Conservation (phyloP, 1,140 invertebrate species). For the Bombus terrestris region DNA sequence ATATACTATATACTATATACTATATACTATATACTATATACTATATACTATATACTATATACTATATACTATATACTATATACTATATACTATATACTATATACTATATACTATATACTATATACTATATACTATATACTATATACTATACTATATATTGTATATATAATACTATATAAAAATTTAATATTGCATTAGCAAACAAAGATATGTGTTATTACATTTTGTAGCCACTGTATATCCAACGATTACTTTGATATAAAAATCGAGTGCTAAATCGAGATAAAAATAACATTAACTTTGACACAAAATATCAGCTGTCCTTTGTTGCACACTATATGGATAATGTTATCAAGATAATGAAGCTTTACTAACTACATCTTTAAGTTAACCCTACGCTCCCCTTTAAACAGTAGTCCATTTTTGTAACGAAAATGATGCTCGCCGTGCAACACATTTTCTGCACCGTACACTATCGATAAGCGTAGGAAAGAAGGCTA, state of each 20-base stretch:
- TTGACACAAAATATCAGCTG: not conserved
- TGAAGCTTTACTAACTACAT: not conserved
- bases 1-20: no score
- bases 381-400: not conserved
- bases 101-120: no score
- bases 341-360: not conserved
- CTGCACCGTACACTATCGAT: not conserved
- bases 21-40: no score
- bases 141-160: no score
- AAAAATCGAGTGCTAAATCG: not conserved
- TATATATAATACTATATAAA: no score
- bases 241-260: not conserved
- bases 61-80: no score
- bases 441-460: not conserved
- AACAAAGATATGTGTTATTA: no score
- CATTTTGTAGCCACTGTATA: no score
- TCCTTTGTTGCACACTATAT: not conserved
- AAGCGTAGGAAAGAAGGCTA: slow-evolving; percentile 28
- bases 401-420: not conserved
- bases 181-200: no score
- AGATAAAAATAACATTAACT: not conserved
- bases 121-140: no score
- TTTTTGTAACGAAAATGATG: slow-evolving; percentile 21
- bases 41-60: no score
- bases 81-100: no score